Evolutionary conservation across 1,140 invertebrate species (phyloP).

Genomic region (Drosophila bocqueti): DNA sequence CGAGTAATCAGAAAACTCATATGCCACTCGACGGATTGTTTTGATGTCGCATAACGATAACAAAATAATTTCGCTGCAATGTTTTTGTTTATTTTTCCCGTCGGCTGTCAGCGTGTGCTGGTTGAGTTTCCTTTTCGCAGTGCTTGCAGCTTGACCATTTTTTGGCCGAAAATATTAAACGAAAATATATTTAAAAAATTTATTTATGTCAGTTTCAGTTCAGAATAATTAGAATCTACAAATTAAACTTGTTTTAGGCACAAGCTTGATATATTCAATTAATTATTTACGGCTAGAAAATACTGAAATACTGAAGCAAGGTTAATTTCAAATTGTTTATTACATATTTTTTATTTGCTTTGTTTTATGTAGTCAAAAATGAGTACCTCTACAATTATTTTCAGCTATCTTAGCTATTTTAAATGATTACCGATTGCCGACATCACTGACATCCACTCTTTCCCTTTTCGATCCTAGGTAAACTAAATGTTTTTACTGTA

Average conservation of each 20-base stretch:
- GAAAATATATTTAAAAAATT: neutral
- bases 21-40: slow-evolving; percentile 42
- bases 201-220: neutral
- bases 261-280: neutral
- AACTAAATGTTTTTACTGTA: slow-evolving; percentile 67
- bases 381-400: neutral
- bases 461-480: slow-evolving; percentile 20
- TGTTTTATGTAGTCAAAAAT: neutral
- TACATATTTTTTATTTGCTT: neutral
- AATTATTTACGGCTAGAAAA: neutral
- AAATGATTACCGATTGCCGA: neutral
- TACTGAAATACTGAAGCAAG: neutral
- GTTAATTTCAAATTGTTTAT: neutral
- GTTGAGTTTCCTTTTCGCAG: slow-evolving; percentile 28
- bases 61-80: slow-evolving; percentile 66
- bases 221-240: neutral
- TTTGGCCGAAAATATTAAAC: neutral
- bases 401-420: neutral
- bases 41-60: slow-evolving; percentile 61
- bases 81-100: slow-evolving; percentile 67
- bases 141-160: neutral
- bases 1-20: slow-evolving; percentile 41
- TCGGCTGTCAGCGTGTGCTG: slow-evolving; percentile 34
- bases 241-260: no score
- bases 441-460: slow-evolving; percentile 5